A percentile compares a stretch with the other conserved stretches of the same genome.
Evolutionary conservation across 2,888 invertebrate genomes (phyloP).

Genomic region (Glyphotaelius pellucidus): DNA sequence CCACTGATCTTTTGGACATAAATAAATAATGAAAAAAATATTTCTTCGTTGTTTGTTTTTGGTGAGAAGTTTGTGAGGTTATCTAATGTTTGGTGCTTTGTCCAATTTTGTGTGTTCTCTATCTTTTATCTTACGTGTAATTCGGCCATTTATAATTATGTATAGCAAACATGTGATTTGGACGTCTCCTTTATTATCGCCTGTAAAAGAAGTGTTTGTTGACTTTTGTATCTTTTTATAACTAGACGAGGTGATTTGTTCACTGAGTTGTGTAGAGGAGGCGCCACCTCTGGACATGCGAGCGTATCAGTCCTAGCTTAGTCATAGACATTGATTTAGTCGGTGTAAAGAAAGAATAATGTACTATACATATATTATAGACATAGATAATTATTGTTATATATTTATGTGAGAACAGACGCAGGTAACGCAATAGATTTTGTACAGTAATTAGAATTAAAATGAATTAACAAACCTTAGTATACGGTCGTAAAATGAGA

Average conservation of each 20-base stretch:
- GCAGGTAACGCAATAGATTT: slow-evolving; percentile 61
- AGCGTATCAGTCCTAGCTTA: slow-evolving; percentile 25
- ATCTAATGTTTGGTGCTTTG: neutral
- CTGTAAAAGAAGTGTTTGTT: slow-evolving; percentile 11
- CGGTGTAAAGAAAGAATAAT: slow-evolving; percentile 24
- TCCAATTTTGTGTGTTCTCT: neutral
- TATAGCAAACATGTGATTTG: neutral
- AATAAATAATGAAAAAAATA: neutral
- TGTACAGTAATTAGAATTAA: slow-evolving; percentile 59
- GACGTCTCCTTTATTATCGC: neutral
- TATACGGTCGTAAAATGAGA: slow-evolving; percentile 59
- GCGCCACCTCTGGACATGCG: neutral
- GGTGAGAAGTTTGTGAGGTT: neutral
- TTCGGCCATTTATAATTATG: neutral
- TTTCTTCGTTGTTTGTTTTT: neutral
- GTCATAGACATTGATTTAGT: slow-evolving; percentile 30
- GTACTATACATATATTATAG: slow-evolving; percentile 43
- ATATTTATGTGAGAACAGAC: slow-evolving; percentile 42
- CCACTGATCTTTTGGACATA: neutral
- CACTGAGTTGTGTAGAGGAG: neutral
- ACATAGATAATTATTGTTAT: slow-evolving; percentile 39
- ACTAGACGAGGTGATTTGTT: neutral
- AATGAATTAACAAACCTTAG: slow-evolving; percentile 55
- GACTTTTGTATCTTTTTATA: slow-evolving; percentile 33
- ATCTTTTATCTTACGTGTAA: neutral